Conservation (phyloP, 2,113 vertebrate genomes). For the Microcebus lehilahytsara region DNA sequence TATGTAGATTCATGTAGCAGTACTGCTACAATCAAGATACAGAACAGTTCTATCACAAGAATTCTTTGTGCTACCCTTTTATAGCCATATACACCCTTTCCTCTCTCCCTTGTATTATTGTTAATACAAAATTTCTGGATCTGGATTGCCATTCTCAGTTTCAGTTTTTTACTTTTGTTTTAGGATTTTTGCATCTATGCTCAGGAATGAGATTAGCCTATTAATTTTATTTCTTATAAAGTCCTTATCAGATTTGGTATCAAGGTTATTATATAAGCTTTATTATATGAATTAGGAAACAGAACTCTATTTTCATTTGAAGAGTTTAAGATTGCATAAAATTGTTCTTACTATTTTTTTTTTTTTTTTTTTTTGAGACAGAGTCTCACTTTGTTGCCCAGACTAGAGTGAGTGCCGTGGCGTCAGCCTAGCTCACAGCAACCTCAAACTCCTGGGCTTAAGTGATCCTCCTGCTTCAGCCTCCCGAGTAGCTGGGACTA, state of each 20-base stretch:
- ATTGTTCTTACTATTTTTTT: neutral
- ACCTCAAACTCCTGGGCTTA: too few relatives aligned
- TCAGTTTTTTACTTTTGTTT: neutral
- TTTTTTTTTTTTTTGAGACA: too few relatives aligned
- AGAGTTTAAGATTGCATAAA: neutral
- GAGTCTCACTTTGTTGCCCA: too few relatives aligned
- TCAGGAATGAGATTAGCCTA: neutral
- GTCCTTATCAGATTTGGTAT: neutral
- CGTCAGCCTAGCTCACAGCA: too few relatives aligned
- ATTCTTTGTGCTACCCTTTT: too few relatives aligned
- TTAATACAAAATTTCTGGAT: neutral
- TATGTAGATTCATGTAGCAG: neutral
- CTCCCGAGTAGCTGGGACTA: too few relatives aligned
- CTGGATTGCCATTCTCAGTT: neutral
- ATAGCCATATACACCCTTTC: neutral
- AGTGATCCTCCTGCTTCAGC: too few relatives aligned
- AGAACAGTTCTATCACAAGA: neutral
- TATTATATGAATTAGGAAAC: neutral
- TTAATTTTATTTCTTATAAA: constrained; percentile 10
- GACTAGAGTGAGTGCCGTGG: too few relatives aligned
- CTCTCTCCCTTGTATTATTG: neutral
- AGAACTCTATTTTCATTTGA: neutral
- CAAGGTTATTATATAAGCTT: neutral
- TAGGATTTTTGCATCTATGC: neutral
- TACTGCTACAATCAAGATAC: neutral